Base-by-base conservation (phyloP, 2,113 vertebrate species). In the Tachycineta bicolor region DNA sequence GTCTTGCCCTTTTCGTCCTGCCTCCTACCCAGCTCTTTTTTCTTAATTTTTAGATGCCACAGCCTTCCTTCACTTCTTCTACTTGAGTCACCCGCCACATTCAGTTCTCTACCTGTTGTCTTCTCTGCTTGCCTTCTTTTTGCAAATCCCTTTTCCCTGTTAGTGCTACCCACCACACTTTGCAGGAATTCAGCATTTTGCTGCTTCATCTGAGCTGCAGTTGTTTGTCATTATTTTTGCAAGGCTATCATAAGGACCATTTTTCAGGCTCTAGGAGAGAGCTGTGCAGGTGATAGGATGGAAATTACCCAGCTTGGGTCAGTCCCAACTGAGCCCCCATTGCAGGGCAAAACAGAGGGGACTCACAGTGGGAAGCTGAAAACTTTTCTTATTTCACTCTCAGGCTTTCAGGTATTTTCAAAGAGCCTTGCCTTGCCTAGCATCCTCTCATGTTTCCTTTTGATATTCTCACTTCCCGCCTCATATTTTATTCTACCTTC, bases 401-500 rank as follows among this genome's bases (percentile, higher is more conserved):
- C 63, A 55, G 47, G 82, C 81, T 74, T 93, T 85, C 87, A 65
- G 89, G 4, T 76, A 25, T 94, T 97, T 94, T 94, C 95, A 94
- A 96, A 95, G 94, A 87, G 23, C 70, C 25, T 92, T 85, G 53
- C 89, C 77, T 93, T 85, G 81, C 89, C 58, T 84, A 93, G 84
- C 80, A 58, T 87, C 74, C 70, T 96, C 84, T 94, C 91, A 87
- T 87, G 70, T 94, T 94, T 87, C 62, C 84, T 95, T 94, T 96
- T 97, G 93, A 97, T 96, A 89, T 65, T 93, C 94, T 95, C 89
- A 33, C 81, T 94, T 94, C 75, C 62, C 4, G 1, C 84, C 65
- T 96, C 74, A 89, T 96, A 89, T 97, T 89, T 96, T 94, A 95
- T 94, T 97, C 94, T 94, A 46, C 62, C 50, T 93, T 91, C 78